phyloP scores from a whole-genome alignment of 1,140 invertebrate species.

The Megathymus violae region DNA sequence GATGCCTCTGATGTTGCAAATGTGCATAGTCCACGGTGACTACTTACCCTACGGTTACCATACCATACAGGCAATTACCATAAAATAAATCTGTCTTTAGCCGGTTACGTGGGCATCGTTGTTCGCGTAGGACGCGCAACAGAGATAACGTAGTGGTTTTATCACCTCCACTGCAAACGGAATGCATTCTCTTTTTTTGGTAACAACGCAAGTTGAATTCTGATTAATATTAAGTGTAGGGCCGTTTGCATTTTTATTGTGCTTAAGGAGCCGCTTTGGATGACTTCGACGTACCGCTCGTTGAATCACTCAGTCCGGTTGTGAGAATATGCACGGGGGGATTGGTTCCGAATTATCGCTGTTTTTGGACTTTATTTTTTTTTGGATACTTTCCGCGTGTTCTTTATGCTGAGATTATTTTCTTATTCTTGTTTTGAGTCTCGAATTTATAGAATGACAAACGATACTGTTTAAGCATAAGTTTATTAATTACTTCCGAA shows the following conservation, averaged over 20 bases:
- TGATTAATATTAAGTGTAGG: conserved; percentile 40
- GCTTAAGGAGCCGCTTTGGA: conserved; percentile 33
- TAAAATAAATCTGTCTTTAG: neutral
- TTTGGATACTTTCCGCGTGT: no score
- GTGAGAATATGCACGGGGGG: conserved; percentile 21
- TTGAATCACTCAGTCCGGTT: conserved; percentile 34
- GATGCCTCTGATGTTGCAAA: no score
- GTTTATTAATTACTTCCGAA: no score
- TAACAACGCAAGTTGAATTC: conserved; percentile 28
- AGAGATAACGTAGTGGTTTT: conserved; percentile 34
- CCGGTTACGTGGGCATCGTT: neutral
- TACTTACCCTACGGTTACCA: no score
- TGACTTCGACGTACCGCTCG: conserved; percentile 35
- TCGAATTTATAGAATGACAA: no score
- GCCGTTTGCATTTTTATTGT: conserved; percentile 38
- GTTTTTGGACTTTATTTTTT: no score
- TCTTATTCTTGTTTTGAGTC: no score
- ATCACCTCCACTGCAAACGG: conserved; percentile 30
- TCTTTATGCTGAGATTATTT: no score
- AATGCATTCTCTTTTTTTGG: conserved; percentile 33
- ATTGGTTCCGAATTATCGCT: no score
- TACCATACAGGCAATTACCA: neutral
- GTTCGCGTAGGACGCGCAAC: conserved; percentile 4
- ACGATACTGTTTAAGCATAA: no score
- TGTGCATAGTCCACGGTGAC: no score